Conservation (phyloP, 1,140 invertebrate species). For the Triops cancriformis region DNA sequence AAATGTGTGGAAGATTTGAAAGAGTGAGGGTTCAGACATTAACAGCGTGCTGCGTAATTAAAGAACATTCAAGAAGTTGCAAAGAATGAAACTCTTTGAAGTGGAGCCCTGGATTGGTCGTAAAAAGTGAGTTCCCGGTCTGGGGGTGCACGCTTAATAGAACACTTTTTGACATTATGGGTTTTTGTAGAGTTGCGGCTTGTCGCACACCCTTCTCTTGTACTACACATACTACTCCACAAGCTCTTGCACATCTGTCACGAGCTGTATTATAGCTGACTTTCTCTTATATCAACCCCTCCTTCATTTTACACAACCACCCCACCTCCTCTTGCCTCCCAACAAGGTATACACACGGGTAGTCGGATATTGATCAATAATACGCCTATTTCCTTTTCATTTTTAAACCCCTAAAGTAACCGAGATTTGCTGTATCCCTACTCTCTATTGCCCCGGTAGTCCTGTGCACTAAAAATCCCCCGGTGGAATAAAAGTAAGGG, state of each 20-base stretch:
- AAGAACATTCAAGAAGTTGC: too few relatives aligned
- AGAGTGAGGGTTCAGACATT: too few relatives aligned
- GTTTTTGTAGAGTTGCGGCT: neutral
- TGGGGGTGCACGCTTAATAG: neutral
- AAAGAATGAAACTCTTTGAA: neutral
- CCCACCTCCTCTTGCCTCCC: too few relatives aligned
- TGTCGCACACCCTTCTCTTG: neutral
- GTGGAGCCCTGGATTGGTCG: neutral
- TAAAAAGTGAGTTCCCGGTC: neutral
- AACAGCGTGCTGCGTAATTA: too few relatives aligned
- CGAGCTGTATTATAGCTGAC: slow-evolving; percentile 2
- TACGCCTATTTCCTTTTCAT: slow-evolving; percentile 5
- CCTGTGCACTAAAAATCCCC: neutral
- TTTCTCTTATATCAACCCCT: neutral
- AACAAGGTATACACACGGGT: neutral
- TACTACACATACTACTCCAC: neutral
- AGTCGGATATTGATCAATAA: slow-evolving; percentile 6
- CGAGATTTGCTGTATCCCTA: neutral
- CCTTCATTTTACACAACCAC: neutral
- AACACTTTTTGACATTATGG: slow-evolving; percentile 4
- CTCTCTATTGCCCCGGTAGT: neutral
- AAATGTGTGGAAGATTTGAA: too few relatives aligned
- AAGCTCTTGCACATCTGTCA: slow-evolving; percentile 2
- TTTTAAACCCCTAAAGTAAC: neutral
- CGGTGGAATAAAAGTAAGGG: neutral